Evolutionary conservation across 2,888 invertebrate genomes (phyloP).

Genomic region (Rambutsinella grinnellia): DNA sequence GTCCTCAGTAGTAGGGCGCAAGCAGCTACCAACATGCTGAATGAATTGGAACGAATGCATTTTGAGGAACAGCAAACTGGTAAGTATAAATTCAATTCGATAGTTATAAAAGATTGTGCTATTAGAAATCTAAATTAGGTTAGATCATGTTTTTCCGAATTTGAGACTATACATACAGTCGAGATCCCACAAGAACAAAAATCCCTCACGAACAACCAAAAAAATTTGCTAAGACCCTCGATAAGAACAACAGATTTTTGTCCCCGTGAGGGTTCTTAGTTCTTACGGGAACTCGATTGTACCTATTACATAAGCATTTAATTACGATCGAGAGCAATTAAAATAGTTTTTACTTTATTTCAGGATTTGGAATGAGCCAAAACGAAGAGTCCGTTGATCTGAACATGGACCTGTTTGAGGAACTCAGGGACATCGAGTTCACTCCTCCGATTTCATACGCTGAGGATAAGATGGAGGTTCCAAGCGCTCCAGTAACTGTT

Average conservation of each 20-base stretch:
- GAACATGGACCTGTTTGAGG: slow-evolving; percentile 61
- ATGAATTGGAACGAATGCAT: slow-evolving; percentile 46
- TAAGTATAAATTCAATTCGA: slow-evolving; percentile 8
- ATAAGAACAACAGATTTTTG: no score
- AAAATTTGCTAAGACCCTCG: no score
- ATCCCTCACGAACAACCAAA: no score
- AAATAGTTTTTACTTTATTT: background rate
- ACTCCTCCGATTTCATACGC: slow-evolving; percentile 33
- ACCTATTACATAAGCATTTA: no score
- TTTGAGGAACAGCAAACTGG: slow-evolving; percentile 23
- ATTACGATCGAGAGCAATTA: background rate
- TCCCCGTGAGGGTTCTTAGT: slow-evolving; percentile 57
- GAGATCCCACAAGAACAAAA: slow-evolving; percentile 35
- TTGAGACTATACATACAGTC: no score
- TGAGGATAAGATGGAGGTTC: slow-evolving; percentile 12
- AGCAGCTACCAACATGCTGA: slow-evolving; percentile 50
- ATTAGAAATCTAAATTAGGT: background rate
- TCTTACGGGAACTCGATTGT: no score
- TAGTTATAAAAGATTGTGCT: background rate
- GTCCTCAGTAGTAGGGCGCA: slow-evolving; percentile 47
- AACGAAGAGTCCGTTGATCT: slow-evolving; percentile 61
- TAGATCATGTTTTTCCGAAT: slow-evolving; percentile 50
- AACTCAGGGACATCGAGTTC: slow-evolving; percentile 57
- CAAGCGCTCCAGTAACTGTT: background rate
- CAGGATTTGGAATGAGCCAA: slow-evolving; percentile 40